These are phyloP conservation scores for Muscicapa adusta DNA, from an alignment of 2,113 vertebrate species.

Conservation along the genomic window DNA sequence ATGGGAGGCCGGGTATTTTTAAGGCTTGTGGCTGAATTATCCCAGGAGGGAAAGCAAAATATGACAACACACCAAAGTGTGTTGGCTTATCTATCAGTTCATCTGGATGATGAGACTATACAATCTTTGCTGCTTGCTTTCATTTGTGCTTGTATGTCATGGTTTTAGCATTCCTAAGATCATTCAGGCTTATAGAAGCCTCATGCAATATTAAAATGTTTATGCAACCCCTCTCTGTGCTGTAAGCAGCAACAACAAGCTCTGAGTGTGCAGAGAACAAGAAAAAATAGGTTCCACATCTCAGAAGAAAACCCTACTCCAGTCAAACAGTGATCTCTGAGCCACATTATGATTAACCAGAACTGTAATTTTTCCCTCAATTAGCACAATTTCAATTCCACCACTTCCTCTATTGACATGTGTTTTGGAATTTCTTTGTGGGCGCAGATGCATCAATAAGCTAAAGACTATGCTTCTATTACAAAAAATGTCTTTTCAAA, in stretches of 20 bases:
- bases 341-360: slow-evolving; percentile 42
- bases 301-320: slow-evolving; percentile 41
- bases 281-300: slow-evolving; percentile 57
- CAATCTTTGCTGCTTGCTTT: slow-evolving; percentile 27
- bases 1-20: not conserved
- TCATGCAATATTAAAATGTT: slow-evolving; percentile 81
- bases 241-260: slow-evolving; percentile 65
- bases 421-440: not conserved
- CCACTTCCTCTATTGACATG: not conserved
- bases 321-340: slow-evolving; percentile 18
- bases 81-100: slow-evolving; percentile 16
- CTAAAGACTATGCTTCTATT: not conserved
- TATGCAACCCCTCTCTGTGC: slow-evolving; percentile 67
- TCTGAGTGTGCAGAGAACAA: slow-evolving; percentile 39
- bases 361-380: slow-evolving; percentile 14
- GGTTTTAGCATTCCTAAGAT: slow-evolving; percentile 68
- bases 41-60: slow-evolving; percentile 31
- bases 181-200: slow-evolving; percentile 72
- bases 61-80: slow-evolving; percentile 27
- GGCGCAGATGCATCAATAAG: not conserved
- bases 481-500: not conserved
- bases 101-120: slow-evolving; percentile 18
- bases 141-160: slow-evolving; percentile 51
- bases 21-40: slow-evolving; percentile 5
- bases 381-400: not conserved